Conservation (phyloP, 2,797 vertebrate species). For the Eospalax fontanierii region DNA sequence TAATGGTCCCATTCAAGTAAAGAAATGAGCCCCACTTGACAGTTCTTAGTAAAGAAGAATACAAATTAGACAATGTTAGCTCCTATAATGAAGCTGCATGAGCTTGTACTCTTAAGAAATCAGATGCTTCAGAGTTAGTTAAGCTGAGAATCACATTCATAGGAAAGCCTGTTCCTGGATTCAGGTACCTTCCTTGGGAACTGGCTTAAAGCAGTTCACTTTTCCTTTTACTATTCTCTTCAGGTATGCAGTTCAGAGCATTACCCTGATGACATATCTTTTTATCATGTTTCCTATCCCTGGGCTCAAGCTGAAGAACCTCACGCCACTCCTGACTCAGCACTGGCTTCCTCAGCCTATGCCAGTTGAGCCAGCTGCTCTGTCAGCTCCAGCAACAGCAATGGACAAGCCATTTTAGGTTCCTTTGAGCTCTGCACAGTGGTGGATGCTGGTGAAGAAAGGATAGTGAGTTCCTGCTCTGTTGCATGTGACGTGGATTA, state of each 20-base stretch:
- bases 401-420: background rate
- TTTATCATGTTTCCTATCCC: constrained; percentile 55
- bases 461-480: background rate
- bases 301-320: background rate
- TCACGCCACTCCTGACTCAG: constrained; percentile 6
- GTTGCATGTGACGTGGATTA: background rate
- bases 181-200: background rate
- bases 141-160: background rate
- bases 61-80: constrained; percentile 57
- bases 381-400: background rate
- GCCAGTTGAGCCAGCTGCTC: constrained; percentile 29
- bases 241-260: background rate
- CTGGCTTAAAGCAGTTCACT: background rate
- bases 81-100: constrained; percentile 40
- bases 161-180: background rate
- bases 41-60: constrained; percentile 61
- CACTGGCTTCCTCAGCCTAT: background rate
- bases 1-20: constrained; percentile 20
- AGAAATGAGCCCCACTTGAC: constrained; percentile 35
- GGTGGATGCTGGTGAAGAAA: background rate
- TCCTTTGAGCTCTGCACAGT: background rate
- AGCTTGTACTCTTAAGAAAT: constrained; percentile 40
- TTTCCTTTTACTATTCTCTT: background rate
- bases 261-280: background rate
- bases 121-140: background rate